These are phyloP conservation scores for Anomalospiza imberbis DNA, from an alignment of 2,797 vertebrate species.

Conservation along the genomic window DNA sequence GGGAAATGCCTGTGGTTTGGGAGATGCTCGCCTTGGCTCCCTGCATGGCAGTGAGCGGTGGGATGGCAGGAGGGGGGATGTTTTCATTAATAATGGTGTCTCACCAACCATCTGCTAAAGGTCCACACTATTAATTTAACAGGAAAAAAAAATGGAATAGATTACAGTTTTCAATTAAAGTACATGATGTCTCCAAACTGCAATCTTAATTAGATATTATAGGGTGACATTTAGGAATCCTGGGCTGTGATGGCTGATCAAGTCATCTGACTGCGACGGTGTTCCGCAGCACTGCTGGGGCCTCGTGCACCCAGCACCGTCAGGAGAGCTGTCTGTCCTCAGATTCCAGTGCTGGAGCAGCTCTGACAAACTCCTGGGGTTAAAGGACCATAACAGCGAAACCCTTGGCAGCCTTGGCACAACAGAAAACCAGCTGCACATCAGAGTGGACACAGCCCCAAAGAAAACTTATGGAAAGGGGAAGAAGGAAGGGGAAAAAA, in stretches of 20 bases:
- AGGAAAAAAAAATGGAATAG: constrained; percentile 52
- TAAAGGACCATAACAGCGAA: not conserved
- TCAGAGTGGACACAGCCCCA: not conserved
- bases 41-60: not conserved
- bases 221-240: constrained; percentile 58
- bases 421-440: not conserved
- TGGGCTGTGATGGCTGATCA: not conserved
- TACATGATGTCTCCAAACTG: constrained; percentile 60
- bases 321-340: not conserved
- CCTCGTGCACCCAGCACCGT: fast-evolving
- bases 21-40: not conserved
- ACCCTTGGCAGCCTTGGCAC: not conserved
- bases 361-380: not conserved
- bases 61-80: not conserved
- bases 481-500: not conserved
- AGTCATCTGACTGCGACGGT: not conserved
- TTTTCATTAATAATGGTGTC: constrained; percentile 62
- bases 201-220: constrained; percentile 65
- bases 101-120: constrained; percentile 64
- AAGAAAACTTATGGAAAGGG: not conserved
- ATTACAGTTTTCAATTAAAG: constrained; percentile 66
- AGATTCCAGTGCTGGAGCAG: fast-evolving
- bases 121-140: constrained; percentile 66
- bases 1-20: not conserved
- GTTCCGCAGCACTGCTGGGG: not conserved